Evolutionary conservation across 1,140 invertebrate species (phyloP).

Genomic region (Chionoecetes opilio): DNA sequence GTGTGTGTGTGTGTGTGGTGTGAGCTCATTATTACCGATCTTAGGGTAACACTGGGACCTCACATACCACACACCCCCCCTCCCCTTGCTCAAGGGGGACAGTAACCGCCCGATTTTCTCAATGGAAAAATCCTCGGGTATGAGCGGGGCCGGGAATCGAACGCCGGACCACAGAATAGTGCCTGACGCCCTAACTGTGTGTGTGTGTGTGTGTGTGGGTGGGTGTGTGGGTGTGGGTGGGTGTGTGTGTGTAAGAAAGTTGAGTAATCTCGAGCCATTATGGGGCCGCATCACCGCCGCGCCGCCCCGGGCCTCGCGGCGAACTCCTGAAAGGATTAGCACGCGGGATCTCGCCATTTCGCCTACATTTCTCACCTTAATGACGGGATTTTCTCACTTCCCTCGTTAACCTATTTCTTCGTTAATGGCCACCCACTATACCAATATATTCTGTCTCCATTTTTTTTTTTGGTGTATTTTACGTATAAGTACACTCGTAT

Average conservation of each 20-base stretch:
- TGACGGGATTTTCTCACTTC: neutral
- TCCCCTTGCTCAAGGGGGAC: too few species aligned
- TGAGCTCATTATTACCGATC: too few species aligned
- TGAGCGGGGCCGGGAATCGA: too few species aligned
- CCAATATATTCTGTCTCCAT: neutral
- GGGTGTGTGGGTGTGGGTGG: neutral
- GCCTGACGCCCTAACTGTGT: too few species aligned
- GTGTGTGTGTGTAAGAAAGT: neutral
- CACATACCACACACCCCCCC: too few species aligned
- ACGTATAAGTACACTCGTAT: too few species aligned
- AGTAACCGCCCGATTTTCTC: too few species aligned
- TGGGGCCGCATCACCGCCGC: neutral
- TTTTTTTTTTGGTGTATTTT: neutral
- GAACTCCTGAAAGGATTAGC: neutral
- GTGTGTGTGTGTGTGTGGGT: too few species aligned
- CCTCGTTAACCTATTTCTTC: slow-evolving; percentile 4
- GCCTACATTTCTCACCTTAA: neutral
- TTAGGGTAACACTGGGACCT: too few species aligned
- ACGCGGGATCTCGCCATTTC: neutral
- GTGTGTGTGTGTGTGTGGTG: too few species aligned
- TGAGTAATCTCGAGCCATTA: neutral
- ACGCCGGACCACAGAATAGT: too few species aligned
- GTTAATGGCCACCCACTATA: neutral
- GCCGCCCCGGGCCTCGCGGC: neutral
- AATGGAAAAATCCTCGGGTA: too few species aligned